Base-by-base conservation (phyloP, 2,888 invertebrate species). In the Erebia palarica region DNA sequence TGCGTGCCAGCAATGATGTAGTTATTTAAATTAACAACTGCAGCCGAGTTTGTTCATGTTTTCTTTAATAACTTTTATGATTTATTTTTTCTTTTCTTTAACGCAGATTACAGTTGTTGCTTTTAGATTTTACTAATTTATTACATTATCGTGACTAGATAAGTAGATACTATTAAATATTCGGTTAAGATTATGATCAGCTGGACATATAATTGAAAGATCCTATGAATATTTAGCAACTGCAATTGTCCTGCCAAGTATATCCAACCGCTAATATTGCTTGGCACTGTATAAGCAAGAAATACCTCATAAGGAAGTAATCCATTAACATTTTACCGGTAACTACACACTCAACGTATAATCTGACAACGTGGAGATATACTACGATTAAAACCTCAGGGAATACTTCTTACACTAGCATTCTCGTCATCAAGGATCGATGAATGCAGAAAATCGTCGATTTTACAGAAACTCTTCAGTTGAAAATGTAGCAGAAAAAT, bases 251-350 rank as follows among this genome's bases (percentile, higher is more conserved):
- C 82, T 84, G 84, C 82, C 85, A 84, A 66, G 65, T 44, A 47
- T 61, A 67, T 72, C 69, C 72, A 71, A 73, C 70, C 68, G 66
- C 71, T 57, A 69, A 69, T 73, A 71, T 68, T 57, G 63, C 63
- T 71, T 67, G 67, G 68, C 55, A 36, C 60, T 66, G 69, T 55
- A 51, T 64, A 74, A 72, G 68, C 65, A 70, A 69, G 64, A 74
- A 70, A 77, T 79, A 75, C 86, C 84, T 76, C 77, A 82, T 85
- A 86, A 84, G 89, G 89, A 83, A 86, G 86, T 84, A 85, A 88
- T 86, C 88, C 85, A 90, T 89, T 90, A 87, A 84, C 86, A 86
- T 88, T 89, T 86, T 82, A 82, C 83, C 81, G 42, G 79, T 81
- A 82, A 84, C 82, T 82, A 86, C 82, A 84, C 84, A 86, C 85